Percentiles rank a stretch among this genome's conserved stretches.
Conservation (phyloP, 2,113 vertebrate species). For the Peromyscus leucopus region DNA sequence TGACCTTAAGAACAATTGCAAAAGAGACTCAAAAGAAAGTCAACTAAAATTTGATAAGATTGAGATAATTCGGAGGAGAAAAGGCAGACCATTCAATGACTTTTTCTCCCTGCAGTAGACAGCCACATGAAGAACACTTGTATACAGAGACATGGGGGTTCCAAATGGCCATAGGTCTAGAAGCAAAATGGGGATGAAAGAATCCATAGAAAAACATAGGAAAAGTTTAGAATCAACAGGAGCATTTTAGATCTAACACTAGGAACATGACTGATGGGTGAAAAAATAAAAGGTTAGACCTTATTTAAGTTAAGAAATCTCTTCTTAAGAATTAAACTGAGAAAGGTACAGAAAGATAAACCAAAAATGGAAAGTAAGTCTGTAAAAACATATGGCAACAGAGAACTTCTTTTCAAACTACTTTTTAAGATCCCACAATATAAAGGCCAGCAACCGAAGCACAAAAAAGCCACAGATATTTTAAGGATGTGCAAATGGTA, state of each 20-base stretch:
- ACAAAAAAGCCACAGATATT: neutral
- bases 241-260: neutral
- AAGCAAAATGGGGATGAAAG: neutral
- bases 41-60: neutral
- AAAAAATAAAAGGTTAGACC: neutral
- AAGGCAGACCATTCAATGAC: neutral
- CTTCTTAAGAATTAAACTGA: neutral
- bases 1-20: neutral
- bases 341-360: neutral
- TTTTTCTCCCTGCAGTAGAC: neutral
- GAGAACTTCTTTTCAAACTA: neutral
- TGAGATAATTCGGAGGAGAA: neutral
- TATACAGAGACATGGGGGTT: neutral
- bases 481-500: neutral
- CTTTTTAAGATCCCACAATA: neutral
- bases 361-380: neutral
- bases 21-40: neutral
- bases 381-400: neutral
- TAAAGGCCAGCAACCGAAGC: accelerated
- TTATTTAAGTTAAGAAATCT: neutral
- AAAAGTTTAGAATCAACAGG: neutral
- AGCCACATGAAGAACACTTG: neutral
- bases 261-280: neutral
- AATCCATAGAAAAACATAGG: neutral
- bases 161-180: neutral